Evolutionary conservation across 2,113 vertebrate species (phyloP).

Genomic region (Pteropus alecto): DNA sequence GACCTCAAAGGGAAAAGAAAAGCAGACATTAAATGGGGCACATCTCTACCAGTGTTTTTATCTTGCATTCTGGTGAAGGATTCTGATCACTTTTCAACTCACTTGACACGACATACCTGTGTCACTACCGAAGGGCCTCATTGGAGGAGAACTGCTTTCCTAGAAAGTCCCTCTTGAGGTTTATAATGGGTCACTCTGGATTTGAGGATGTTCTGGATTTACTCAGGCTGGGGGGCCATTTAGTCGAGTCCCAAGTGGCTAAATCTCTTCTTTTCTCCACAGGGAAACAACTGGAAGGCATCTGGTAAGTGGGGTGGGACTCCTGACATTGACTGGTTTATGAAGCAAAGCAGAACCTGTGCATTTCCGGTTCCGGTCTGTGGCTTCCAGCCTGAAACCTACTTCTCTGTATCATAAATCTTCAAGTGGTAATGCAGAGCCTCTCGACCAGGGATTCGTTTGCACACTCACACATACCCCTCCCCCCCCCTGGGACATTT

Average conservation of each 20-base stretch:
- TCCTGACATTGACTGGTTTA: background rate
- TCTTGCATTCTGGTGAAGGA: constrained; percentile 5
- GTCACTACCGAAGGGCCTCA: background rate
- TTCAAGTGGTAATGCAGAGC: background rate
- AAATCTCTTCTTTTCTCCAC: constrained; percentile 77
- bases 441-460: background rate
- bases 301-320: constrained; percentile 90
- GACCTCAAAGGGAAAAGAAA: background rate
- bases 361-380: background rate
- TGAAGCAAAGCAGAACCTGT: background rate
- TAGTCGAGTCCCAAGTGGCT: background rate
- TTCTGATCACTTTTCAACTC: background rate
- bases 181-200: background rate
- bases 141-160: background rate
- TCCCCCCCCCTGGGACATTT: background rate
- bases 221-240: background rate
- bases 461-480: no score
- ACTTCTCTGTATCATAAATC: background rate
- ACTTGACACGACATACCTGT: background rate
- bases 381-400: background rate
- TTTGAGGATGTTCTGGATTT: background rate
- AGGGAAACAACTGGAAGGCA: constrained; percentile 97
- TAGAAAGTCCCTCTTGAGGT: background rate
- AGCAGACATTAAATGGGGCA: background rate
- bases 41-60: background rate